Percentiles rank a stretch among this genome's conserved stretches.
These are phyloP conservation scores for Bombus polaris DNA, from an alignment of 1,140 invertebrate genomes.

Conservation along the genomic window DNA sequence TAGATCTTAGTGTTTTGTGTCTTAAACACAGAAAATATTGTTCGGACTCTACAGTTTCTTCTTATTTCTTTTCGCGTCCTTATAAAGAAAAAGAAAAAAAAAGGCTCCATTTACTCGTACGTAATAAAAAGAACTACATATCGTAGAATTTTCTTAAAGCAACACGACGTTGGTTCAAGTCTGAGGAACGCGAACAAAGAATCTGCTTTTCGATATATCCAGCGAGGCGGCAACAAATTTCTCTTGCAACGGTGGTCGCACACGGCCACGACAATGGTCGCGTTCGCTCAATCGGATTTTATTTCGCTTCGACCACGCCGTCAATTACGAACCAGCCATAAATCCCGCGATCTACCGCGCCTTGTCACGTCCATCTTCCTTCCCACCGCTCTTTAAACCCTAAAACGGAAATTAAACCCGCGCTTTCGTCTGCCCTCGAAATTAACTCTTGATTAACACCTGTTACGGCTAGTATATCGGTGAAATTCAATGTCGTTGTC, in stretches of 20 bases:
- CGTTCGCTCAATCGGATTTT: conserved; percentile 21
- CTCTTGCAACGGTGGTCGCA: neutral
- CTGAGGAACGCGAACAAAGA: neutral
- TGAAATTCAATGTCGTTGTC: neutral
- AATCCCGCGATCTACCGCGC: conserved; percentile 15
- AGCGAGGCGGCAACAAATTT: conserved; percentile 11
- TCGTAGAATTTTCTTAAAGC: neutral
- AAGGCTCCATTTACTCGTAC: neutral
- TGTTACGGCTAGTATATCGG: neutral
- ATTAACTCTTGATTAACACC: conserved; percentile 38
- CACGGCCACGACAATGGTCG: conserved; percentile 14
- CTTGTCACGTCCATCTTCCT: neutral
- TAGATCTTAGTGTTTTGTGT: neutral
- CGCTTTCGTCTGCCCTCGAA: neutral
- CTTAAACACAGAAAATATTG: neutral
- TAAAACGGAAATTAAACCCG: conserved; percentile 20
- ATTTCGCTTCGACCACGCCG: conserved; percentile 11
- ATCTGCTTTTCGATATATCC: conserved; percentile 11
- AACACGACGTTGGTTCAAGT: neutral
- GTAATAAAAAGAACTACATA: neutral
- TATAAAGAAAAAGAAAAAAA: neutral
- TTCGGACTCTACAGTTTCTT: neutral
- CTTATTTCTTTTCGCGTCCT: neutral
- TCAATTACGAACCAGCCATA: conserved; percentile 38
- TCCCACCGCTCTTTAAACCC: neutral